A percentile compares a stretch with the other conserved stretches of the same genome.
These are phyloP conservation scores for Meriones unguiculatus DNA, from an alignment of 2,113 vertebrate species.

Conservation along the genomic window DNA sequence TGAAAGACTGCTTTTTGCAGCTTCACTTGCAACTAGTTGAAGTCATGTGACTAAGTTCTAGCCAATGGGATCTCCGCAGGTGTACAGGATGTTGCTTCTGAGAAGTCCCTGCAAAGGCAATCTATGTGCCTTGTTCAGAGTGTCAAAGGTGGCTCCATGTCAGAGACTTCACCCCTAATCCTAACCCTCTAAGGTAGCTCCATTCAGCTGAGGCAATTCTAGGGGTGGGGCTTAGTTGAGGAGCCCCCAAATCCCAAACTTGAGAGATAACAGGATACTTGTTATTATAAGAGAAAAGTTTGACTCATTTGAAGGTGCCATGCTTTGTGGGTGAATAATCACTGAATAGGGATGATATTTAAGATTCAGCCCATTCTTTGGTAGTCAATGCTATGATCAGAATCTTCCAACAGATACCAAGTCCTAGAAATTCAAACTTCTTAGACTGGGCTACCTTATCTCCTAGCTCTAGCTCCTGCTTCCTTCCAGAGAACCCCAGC, in stretches of 20 bases:
- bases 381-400: background rate
- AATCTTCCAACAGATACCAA: background rate
- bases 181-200: background rate
- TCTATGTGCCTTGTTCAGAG: background rate
- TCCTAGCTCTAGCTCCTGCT: background rate
- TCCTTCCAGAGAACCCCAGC: background rate
- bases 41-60: background rate
- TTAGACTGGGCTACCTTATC: background rate
- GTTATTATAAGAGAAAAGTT: background rate
- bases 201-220: background rate
- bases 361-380: background rate
- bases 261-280: background rate
- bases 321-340: background rate
- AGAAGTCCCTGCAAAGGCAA: background rate
- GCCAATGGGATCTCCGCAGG: background rate
- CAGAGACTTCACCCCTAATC: background rate
- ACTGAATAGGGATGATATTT: background rate
- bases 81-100: background rate
- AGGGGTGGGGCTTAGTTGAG: background rate
- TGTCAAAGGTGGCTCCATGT: background rate
- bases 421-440: background rate
- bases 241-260: background rate
- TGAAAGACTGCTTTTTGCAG: conserved; percentile 11
- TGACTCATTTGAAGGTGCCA: background rate
- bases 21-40: conserved; percentile 38